Percentiles rank a stretch among this genome's conserved stretches.
Evolutionary conservation across 2,797 vertebrate genomes (phyloP).

Genomic region (Bradypodion pumilum): DNA sequence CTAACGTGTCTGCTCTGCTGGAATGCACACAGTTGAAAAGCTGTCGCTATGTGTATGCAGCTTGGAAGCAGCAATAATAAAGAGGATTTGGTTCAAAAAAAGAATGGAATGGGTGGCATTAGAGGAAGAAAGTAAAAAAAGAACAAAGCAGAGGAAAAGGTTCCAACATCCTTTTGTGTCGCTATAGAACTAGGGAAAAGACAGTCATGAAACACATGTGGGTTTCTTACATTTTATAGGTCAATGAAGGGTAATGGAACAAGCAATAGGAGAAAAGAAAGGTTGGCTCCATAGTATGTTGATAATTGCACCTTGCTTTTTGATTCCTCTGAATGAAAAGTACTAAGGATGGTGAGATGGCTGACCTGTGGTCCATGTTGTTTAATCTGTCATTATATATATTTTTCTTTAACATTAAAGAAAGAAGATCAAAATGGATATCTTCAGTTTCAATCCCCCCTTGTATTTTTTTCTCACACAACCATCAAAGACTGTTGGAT

Average conservation of each 20-base stretch:
- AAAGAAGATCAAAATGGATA: constrained; percentile 39
- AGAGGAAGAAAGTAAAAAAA: constrained; percentile 20
- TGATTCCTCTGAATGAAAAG: constrained; percentile 39
- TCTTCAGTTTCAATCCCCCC: neutral
- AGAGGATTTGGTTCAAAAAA: constrained; percentile 45
- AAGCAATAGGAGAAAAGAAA: constrained; percentile 43
- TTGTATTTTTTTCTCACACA: constrained; percentile 3
- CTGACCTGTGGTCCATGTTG: constrained; percentile 45
- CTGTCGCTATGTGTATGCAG: neutral
- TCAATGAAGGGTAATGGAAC: constrained; percentile 47
- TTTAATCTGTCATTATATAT: constrained; percentile 17
- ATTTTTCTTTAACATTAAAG: constrained; percentile 11
- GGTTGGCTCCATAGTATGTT: constrained; percentile 36
- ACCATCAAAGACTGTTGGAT: neutral
- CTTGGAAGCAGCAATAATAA: constrained; percentile 18
- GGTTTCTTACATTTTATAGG: constrained; percentile 43
- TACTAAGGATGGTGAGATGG: constrained; percentile 34
- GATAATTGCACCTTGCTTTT: constrained; percentile 43
- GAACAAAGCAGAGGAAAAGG: constrained; percentile 25
- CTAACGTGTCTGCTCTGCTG: neutral
- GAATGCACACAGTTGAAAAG: neutral
- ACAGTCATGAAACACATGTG: constrained; percentile 38
- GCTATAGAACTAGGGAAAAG: constrained; percentile 35
- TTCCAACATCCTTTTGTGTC: constrained; percentile 42
- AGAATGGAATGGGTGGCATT: constrained; percentile 13